phyloP scores from a whole-genome alignment of 2,888 invertebrate species.

The Leptopterna dolabrata region DNA sequence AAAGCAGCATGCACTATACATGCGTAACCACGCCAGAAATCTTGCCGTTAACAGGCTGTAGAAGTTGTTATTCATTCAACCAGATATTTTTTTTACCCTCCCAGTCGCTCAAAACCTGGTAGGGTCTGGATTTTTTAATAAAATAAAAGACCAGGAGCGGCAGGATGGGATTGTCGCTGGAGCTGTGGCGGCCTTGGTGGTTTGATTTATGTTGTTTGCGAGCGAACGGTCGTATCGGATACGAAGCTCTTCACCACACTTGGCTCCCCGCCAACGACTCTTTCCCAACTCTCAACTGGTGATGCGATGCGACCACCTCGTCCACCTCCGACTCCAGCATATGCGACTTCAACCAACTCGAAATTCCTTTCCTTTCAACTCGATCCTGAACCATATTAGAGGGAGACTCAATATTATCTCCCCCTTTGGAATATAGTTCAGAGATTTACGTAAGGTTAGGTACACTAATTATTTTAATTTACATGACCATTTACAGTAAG shows the following conservation, averaged over 20 bases:
- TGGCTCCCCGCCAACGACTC: not conserved
- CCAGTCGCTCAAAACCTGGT: too few relatives aligned
- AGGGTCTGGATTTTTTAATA: not conserved
- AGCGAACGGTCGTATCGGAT: conserved; percentile 32
- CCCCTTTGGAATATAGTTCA: too few relatives aligned
- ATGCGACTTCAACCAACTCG: not conserved
- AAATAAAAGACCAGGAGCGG: conserved; percentile 23
- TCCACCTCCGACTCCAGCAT: not conserved
- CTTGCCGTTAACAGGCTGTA: not conserved
- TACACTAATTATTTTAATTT: too few relatives aligned
- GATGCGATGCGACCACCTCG: not conserved
- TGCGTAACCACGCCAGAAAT: not conserved
- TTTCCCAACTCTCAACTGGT: conserved; percentile 4
- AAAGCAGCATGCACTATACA: too few relatives aligned
- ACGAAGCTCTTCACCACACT: not conserved
- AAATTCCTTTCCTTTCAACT: too few relatives aligned
- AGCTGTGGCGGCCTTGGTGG: not conserved
- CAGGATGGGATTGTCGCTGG: not conserved
- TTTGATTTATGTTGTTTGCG: conserved; percentile 45
- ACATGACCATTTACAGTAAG: too few relatives aligned
- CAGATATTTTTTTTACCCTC: not conserved
- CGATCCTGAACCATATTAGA: too few relatives aligned
- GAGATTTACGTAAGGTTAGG: too few relatives aligned
- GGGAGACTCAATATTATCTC: too few relatives aligned
- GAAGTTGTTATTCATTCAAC: not conserved